Evolutionary conservation across 2,797 vertebrate species (phyloP).

Genomic region (Phrynocephalus guinanensis): DNA sequence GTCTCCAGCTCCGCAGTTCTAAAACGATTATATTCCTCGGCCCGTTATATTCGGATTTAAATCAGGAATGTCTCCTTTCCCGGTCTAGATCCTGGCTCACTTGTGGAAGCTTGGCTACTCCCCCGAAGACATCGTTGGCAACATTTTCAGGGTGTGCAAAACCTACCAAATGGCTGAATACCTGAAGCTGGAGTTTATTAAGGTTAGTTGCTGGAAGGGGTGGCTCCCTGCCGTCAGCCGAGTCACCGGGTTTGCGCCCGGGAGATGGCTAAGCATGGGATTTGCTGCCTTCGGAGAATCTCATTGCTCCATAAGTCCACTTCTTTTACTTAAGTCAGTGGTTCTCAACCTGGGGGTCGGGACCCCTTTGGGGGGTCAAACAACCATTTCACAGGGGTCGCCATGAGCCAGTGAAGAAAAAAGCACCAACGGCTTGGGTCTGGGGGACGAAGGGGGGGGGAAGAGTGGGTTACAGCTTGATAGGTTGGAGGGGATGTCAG

Average conservation of each 20-base stretch:
- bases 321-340: background rate
- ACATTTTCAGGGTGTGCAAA: constrained; percentile 97
- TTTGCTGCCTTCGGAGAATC: background rate
- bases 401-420: too few species aligned
- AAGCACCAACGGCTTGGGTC: too few species aligned
- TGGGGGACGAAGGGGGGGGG: too few species aligned
- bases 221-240: background rate
- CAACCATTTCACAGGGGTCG: too few species aligned
- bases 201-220: constrained; percentile 79
- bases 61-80: constrained; percentile 4
- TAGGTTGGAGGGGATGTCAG: too few species aligned
- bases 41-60: too few species aligned
- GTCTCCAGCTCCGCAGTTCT: too few species aligned
- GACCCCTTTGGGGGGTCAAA: too few species aligned
- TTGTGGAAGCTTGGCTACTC: constrained; percentile 96
- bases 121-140: constrained; percentile 95
- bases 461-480: too few species aligned
- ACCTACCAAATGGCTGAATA: constrained; percentile 97
- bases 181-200: constrained; percentile 96
- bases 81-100: constrained; percentile 89
- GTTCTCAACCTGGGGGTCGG: too few species aligned
- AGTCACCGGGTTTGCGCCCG: background rate
- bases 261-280: background rate
- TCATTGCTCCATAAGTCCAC: too few species aligned
- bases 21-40: too few species aligned